Conservation (phyloP, 2,888 invertebrate genomes). For the Orthosia cruda region DNA sequence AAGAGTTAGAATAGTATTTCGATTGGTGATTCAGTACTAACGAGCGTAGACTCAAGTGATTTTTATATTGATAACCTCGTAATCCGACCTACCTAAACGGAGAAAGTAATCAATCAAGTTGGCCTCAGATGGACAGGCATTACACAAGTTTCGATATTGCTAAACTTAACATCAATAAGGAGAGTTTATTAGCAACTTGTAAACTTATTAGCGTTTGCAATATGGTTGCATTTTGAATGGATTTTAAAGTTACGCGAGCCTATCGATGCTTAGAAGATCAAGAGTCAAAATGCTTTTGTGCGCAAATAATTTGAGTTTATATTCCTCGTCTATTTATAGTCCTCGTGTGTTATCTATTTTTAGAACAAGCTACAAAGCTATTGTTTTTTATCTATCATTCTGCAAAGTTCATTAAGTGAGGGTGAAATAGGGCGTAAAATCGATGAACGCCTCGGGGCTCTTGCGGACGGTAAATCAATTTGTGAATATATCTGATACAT, state of each 20-base stretch:
- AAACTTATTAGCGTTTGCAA: not conserved
- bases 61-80: slow-evolving; percentile 16
- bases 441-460: slow-evolving; percentile 68
- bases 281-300: not conserved
- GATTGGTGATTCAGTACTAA: not conserved
- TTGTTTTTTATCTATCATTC: slow-evolving; percentile 66
- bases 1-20: too few relatives aligned
- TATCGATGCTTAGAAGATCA: not conserved
- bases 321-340: too few relatives aligned
- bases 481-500: slow-evolving; percentile 66
- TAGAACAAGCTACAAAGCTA: slow-evolving; percentile 27
- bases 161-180: slow-evolving; percentile 40
- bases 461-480: slow-evolving; percentile 75
- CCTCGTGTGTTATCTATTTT: slow-evolving; percentile 12
- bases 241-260: not conserved
- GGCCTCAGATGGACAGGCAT: slow-evolving; percentile 7
- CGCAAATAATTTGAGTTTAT: not conserved
- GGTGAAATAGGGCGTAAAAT: slow-evolving; percentile 77
- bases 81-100: slow-evolving; percentile 31
- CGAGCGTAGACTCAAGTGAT: not conserved
- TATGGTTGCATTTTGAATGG: slow-evolving; percentile 17
- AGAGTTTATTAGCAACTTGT: slow-evolving; percentile 7
- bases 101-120: slow-evolving; percentile 42
- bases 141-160: slow-evolving; percentile 26
- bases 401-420: slow-evolving; percentile 72